phyloP scores from a whole-genome alignment of 2,797 vertebrate species.

The Numenius phaeopus region DNA sequence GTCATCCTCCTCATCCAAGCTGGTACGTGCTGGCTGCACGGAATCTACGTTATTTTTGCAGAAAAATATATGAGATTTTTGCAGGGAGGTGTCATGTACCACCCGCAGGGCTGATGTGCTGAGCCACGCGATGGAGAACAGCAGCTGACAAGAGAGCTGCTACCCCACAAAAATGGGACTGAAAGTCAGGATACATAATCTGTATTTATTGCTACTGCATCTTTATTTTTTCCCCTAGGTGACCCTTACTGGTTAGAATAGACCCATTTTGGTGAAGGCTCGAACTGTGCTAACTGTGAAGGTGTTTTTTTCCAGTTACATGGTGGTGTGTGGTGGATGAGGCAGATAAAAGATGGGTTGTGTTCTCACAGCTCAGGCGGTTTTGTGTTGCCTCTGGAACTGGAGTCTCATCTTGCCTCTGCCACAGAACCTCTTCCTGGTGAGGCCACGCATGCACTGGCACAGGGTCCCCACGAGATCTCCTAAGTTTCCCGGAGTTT shows the following conservation, averaged over 20 bases:
- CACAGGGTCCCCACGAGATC: neutral
- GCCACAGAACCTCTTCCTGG: neutral
- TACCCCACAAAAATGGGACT: neutral
- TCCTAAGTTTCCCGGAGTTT: neutral
- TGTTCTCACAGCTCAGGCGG: neutral
- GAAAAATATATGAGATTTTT: neutral
- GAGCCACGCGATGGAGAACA: neutral
- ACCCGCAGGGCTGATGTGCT: neutral
- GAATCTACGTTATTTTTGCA: neutral
- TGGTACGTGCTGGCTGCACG: neutral
- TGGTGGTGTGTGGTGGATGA: neutral
- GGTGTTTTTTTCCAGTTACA: neutral
- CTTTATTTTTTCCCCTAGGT: neutral
- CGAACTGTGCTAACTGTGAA: neutral
- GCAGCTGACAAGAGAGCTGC: neutral
- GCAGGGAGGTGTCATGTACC: neutral
- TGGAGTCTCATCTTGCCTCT: neutral
- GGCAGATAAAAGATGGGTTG: neutral
- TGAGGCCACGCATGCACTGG: neutral
- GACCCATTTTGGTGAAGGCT: neutral
- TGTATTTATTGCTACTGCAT: neutral
- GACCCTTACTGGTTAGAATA: neutral
- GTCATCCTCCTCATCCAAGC: neutral
- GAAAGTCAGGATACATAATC: neutral
- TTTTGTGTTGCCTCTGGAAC: neutral